Evolutionary conservation across 2,888 invertebrate genomes (phyloP), one percentile per base, ranked within the genome.

Genomic region (Aleiodes testaceus): DNA sequence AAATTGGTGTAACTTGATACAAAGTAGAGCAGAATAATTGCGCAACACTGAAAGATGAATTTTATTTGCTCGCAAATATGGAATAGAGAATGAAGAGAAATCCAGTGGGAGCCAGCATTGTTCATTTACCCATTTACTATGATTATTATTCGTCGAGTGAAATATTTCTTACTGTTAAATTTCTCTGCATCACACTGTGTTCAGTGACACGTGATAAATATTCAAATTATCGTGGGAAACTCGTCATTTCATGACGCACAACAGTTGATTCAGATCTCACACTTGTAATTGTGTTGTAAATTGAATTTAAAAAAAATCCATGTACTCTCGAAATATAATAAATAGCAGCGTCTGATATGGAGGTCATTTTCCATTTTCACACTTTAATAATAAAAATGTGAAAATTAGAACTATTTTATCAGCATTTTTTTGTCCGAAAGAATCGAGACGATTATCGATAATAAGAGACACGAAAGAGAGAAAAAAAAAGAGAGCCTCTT

Each of bases 21-120:
- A 59, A 59, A 59, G 59, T 59, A 42, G 69, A 69, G 44, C 64
- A 66, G 26, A 59, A 59, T 65, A 70, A 66, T 70, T 70, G 70
- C 66, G 61, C 66, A 66, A 66, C 47, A 55, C 3, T 18, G 61
- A 42, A 22, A 53, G 55, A 61, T 63, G 49, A 42, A 59, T 59
- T 59, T 30, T 36, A 36, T 36, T 36, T 36, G 42, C 11, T 2
- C 20, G 20, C 18, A 18, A 18, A 50, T 26, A 26, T 5, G 5
- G 26, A 2, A 2, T 1, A 5, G 26, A 2, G 26, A 5, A 2
- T 3, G 26, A 9, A 36, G 36, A 42, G n/a, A 42, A 42, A 36
- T 16, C 59, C 36, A 16, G 59, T 9, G 59, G 16, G 42, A 59
- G 36, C 16, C 42, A 42, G 59, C 12, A 59, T 59, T 59, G 59